Conservation (phyloP, 1,140 invertebrate genomes). For the Drosophila sturtevanti region DNA sequence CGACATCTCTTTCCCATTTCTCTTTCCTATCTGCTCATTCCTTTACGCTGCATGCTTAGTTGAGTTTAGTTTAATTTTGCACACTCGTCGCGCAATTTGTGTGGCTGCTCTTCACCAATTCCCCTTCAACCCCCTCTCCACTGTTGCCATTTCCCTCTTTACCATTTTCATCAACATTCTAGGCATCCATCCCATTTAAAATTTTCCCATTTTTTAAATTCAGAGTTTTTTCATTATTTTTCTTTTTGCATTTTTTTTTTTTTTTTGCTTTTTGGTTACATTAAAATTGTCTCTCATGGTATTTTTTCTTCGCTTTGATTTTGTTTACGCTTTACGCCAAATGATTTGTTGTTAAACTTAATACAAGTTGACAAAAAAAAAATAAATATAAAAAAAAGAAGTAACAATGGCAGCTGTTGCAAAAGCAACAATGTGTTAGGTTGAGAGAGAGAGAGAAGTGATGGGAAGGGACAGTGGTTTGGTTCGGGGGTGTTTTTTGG, state of each 20-base stretch:
- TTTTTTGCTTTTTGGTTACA: slow-evolving; percentile 15
- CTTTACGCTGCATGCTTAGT: slow-evolving; percentile 50
- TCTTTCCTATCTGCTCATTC: background rate
- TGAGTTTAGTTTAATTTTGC: slow-evolving; percentile 67
- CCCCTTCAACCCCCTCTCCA: slow-evolving; percentile 12
- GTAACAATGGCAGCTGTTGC: slow-evolving; percentile 74
- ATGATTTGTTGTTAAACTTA: slow-evolving; percentile 80
- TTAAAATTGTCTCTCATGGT: slow-evolving; percentile 55
- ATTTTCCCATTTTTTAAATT: slow-evolving; percentile 15
- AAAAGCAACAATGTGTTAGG: slow-evolving; percentile 63
- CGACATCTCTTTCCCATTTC: background rate
- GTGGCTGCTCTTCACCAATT: slow-evolving; percentile 16
- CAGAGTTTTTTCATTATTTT: slow-evolving; percentile 15
- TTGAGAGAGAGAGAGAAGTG: background rate
- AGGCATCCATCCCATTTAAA: slow-evolving; percentile 33
- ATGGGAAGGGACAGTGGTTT: slow-evolving; percentile 5
- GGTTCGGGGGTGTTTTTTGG: background rate
- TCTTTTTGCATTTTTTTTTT: slow-evolving; percentile 12
- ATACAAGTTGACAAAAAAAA: slow-evolving; percentile 69
- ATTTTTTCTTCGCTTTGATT: slow-evolving; percentile 68
- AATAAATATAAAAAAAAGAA: slow-evolving; percentile 47
- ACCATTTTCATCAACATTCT: background rate
- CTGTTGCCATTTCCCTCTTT: background rate
- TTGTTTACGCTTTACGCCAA: slow-evolving; percentile 75
- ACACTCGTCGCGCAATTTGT: slow-evolving; percentile 62